Base-by-base conservation (phyloP, 2,888 invertebrate genomes). In the Acrocera orbiculus region DNA sequence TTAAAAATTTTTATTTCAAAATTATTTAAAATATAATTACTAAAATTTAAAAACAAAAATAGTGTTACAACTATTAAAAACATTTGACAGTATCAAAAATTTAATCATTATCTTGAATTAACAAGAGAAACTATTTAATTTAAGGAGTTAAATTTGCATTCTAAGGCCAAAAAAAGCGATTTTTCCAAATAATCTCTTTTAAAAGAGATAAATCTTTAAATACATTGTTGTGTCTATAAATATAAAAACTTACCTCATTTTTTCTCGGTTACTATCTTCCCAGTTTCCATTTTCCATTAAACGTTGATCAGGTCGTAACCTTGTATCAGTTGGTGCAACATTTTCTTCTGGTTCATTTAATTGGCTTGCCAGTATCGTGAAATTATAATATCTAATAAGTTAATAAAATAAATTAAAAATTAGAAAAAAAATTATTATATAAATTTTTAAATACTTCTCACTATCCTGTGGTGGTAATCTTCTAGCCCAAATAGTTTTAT, bases 211-310 rank as follows among this genome's bases (percentile, higher is more conserved):
- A n/a, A n/a, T n/a, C n/a, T n/a, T n/a, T n/a, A n/a, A n/a, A n/a
- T n/a, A n/a, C n/a, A n/a, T n/a, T n/a, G n/a, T n/a, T n/a, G n/a
- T n/a, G n/a, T n/a, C n/a, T n/a, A n/a, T n/a, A n/a, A n/a, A n/a
- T n/a, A n/a, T 14, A 32, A 30, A 23, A 29, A 19, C 17, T 35
- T 39, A 49, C 38, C 72, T 66, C 19, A 85, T 58, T 56, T 89
- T 87, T 57, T 85, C 83, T 2, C 64, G 55, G 61, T 93, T 93
- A 38, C 92, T 90, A 42, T 80, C 82, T 50, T 92, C 83, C 85
- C 92, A 90, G 34, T 68, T 65, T 4, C 90, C 92, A 40, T 83
- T 72, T 62, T 96, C 95, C 96, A 99, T 98, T 46, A 92, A 69
- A 32, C 96, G 73, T 64, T 98, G 98, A 70, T 98, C 98, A 37